Evolutionary conservation across 1,140 invertebrate genomes (phyloP).

Genomic region (Ceratosolen solmsi): DNA sequence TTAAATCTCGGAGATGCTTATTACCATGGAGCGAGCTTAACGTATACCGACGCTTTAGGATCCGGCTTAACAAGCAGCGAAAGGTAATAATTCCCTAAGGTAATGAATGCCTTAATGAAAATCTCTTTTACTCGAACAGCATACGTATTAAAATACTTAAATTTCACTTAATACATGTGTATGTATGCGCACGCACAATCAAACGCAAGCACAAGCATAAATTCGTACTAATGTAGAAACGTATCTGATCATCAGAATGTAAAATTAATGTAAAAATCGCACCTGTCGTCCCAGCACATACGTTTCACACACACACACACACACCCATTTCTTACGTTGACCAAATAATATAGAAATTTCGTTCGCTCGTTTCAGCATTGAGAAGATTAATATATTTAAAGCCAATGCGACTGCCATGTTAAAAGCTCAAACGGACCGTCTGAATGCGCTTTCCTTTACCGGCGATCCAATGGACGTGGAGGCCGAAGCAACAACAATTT

Average conservation of each 20-base stretch:
- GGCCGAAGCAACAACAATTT: background rate
- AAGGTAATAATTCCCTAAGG: conserved; percentile 66
- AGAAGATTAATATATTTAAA: conserved; percentile 73
- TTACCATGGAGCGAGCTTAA: conserved; percentile 91
- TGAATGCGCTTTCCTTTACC: conserved; percentile 40
- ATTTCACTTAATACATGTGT: too few species aligned
- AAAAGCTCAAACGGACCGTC: conserved; percentile 69
- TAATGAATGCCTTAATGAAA: background rate
- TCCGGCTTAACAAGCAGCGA: conserved; percentile 79
- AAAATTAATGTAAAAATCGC: too few species aligned
- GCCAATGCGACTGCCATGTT: conserved; percentile 73
- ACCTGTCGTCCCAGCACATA: too few species aligned
- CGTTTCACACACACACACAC: too few species aligned
- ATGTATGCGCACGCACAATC: too few species aligned
- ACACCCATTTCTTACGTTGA: too few species aligned
- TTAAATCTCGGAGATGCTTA: conserved; percentile 79
- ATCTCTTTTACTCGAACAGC: too few species aligned
- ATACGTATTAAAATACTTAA: too few species aligned
- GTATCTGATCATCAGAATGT: too few species aligned
- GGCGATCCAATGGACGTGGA: conserved; percentile 46
- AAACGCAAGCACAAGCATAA: too few species aligned
- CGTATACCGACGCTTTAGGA: conserved; percentile 93
- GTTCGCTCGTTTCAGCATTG: conserved; percentile 57
- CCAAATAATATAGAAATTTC: too few species aligned
- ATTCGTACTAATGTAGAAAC: too few species aligned